These are phyloP conservation scores for Odontophorus gujanensis DNA, from an alignment of 2,113 vertebrate genomes.

Conservation along the genomic window DNA sequence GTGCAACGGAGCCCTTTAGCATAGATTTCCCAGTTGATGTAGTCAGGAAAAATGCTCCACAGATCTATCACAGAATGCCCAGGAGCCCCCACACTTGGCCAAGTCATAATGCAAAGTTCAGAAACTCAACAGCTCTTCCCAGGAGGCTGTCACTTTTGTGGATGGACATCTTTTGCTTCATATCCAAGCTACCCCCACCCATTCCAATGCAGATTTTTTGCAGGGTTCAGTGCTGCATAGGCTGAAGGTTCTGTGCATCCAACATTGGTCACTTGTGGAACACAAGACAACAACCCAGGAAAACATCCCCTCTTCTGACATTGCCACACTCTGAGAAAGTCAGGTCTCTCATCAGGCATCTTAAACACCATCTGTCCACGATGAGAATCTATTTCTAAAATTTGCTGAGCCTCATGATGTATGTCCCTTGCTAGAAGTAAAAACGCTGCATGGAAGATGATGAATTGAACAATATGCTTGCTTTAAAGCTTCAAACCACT, in stretches of 20 bases:
- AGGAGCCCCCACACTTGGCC: neutral
- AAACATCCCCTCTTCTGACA: slow-evolving; percentile 16
- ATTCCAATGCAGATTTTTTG: rapidly evolving
- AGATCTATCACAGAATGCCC: neutral
- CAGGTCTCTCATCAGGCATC: slow-evolving; percentile 33
- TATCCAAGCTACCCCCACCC: neutral
- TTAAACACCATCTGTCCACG: slow-evolving; percentile 49
- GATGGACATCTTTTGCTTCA: neutral
- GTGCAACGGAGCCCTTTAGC: rapidly evolving
- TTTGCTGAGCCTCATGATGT: slow-evolving; percentile 37
- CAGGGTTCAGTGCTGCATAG: neutral
- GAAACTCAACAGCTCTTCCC: neutral
- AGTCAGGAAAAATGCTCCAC: neutral
- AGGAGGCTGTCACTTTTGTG: rapidly evolving
- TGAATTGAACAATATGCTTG: slow-evolving; percentile 51
- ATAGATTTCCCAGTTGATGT: neutral
- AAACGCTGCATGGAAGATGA: slow-evolving; percentile 28
- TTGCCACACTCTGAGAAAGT: slow-evolving; percentile 43
- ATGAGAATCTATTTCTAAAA: neutral
- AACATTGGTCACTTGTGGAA: neutral
- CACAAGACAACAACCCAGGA: neutral
- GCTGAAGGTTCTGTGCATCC: neutral
- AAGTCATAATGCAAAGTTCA: neutral
- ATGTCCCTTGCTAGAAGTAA: slow-evolving; percentile 55
- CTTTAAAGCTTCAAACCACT: neutral